These are phyloP conservation scores for Anarrhichthys ocellatus DNA, from an alignment of 2,113 vertebrate species.

Conservation along the genomic window DNA sequence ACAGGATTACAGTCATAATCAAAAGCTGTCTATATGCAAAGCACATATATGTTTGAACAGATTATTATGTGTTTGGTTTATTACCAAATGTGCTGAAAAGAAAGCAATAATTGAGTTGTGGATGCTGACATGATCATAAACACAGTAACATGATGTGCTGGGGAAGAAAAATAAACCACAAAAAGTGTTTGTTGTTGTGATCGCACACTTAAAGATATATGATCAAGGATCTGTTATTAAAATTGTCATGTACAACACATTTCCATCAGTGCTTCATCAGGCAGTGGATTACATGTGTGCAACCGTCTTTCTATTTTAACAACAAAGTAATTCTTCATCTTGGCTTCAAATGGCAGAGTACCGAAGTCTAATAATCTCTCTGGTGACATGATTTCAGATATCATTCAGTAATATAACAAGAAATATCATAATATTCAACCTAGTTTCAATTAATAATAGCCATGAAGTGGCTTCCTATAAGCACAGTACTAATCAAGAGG, in stretches of 20 bases:
- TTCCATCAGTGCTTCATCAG: not conserved
- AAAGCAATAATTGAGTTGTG: not conserved
- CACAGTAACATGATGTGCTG: not conserved
- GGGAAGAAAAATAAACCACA: not conserved
- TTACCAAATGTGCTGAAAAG: conserved; percentile 17
- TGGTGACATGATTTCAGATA: not conserved
- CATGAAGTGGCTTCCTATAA: not conserved
- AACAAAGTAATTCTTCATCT: not conserved
- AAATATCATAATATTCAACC: not conserved
- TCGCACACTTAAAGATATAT: not conserved
- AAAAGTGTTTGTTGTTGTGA: not conserved
- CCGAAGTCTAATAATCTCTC: not conserved
- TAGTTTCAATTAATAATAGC: not conserved
- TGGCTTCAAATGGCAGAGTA: not conserved
- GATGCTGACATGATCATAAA: conserved; percentile 8
- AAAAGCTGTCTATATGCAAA: conserved; percentile 43
- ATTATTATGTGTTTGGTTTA: not conserved
- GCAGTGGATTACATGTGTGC: not conserved
- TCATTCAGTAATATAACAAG: not conserved
- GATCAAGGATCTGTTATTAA: not conserved
- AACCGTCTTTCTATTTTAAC: not conserved
- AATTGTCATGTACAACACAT: not conserved
- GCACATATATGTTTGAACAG: not conserved
- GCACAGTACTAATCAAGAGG: not conserved
- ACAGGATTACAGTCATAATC: conserved; percentile 12